These are phyloP conservation scores for Eurystomus glaucurus DNA, from an alignment of 2,797 vertebrate species.

Conservation along the genomic window DNA sequence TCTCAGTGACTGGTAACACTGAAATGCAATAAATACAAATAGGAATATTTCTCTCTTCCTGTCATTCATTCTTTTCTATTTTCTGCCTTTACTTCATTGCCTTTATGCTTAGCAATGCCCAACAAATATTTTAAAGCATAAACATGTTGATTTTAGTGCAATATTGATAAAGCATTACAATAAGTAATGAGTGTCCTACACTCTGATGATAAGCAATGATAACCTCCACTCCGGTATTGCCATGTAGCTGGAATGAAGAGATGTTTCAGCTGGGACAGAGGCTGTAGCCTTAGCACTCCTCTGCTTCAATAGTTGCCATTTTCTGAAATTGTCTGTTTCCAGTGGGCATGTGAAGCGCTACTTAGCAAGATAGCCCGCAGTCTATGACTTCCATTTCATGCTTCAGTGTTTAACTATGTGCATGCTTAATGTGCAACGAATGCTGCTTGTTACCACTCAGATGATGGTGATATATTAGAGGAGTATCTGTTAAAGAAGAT, in stretches of 20 bases:
- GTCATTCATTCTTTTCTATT: not conserved
- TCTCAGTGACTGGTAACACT: not conserved
- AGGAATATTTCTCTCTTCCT: not conserved
- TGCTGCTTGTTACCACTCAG: not conserved
- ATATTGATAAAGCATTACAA: not conserved
- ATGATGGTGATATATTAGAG: not conserved
- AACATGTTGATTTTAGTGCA: not conserved
- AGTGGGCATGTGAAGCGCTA: not conserved
- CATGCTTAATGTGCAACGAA: not conserved
- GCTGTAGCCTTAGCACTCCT: not conserved
- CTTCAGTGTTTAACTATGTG: not conserved
- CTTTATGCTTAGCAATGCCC: not conserved
- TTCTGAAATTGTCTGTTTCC: not conserved
- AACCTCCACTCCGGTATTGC: not conserved
- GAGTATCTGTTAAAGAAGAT: not conserved
- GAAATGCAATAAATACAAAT: not conserved
- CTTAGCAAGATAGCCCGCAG: not conserved
- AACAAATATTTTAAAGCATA: not conserved
- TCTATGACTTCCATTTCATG: slow-evolving; percentile 33
- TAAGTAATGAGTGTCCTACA: not conserved
- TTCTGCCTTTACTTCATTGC: not conserved
- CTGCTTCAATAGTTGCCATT: not conserved
- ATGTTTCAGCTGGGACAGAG: not conserved
- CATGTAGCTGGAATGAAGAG: rapidly evolving
- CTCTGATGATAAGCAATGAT: not conserved